Evolutionary conservation across 2,888 invertebrate genomes (phyloP), one percentile per base, ranked within the genome.

Genomic region (Drosophila borealis): DNA sequence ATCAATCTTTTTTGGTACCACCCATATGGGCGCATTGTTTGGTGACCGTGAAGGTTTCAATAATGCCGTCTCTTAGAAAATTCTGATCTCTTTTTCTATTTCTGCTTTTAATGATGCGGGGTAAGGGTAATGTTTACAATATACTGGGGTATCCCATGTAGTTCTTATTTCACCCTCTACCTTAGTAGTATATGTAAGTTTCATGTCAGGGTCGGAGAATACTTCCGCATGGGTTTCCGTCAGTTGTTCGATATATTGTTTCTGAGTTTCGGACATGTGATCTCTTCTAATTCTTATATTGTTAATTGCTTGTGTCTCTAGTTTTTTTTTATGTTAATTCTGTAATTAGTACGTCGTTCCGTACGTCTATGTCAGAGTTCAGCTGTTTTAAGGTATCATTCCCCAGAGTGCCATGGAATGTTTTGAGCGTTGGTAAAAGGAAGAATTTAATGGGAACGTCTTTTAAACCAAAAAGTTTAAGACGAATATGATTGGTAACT

Each of bases 1-100:
- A 34, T 10, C 3, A 3, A 8, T 8, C n/a, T 21, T 59, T 34
- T 49, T 57, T 11, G 41, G 29, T 2, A 57, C 34, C n/a, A 57
- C n/a, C 39, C 17, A 17, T 17, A 57, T 33, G 1, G 41, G 57
- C 4, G 48, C n/a, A n/a, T n/a, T 48, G 9, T 42, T 49, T 0
- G 57, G 33, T 29, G 49, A 57, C 34, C 41, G 41, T 42, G 42
- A 57, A 41, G 48, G 33, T 57, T 39, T 48, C n/a, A 29, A 49
- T 49, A 11, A 42, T 49, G 21, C 41, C 57, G 9, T 49, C 41
- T n/a, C 4, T 1, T 4, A 57, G 19, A 34, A 49, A 2, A 6
- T 41, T 4, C 1, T 57, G 5, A 44, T n/a, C 5, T 59, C 14
- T 3, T 44, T 59, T 10, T 59, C 42, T 1, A 50, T 36, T 19